phyloP scores from a whole-genome alignment of 1,140 invertebrate species.

The Diabrotica virgifera region DNA sequence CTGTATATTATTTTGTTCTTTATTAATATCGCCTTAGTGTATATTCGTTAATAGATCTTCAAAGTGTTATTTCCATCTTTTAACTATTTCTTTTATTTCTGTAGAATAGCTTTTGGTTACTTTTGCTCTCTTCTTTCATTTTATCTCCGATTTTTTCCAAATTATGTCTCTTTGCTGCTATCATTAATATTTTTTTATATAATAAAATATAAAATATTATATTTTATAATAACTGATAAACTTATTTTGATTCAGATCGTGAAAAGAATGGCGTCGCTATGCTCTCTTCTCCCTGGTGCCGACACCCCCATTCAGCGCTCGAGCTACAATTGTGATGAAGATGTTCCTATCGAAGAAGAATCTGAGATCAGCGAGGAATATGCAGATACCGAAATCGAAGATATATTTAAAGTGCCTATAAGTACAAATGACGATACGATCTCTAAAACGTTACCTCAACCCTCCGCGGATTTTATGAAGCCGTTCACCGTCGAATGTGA shows the following conservation, averaged over 20 bases:
- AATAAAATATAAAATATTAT: too few species aligned
- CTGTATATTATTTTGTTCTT: too few species aligned
- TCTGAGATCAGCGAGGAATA: slow-evolving; percentile 51
- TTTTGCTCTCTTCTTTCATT: too few species aligned
- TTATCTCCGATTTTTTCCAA: too few species aligned
- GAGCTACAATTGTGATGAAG: slow-evolving; percentile 37
- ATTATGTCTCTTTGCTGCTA: too few species aligned
- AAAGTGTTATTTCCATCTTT: too few species aligned
- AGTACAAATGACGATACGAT: slow-evolving; percentile 43
- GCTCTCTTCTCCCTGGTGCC: slow-evolving; percentile 75
- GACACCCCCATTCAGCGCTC: slow-evolving; percentile 68
- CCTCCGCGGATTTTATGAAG: slow-evolving; percentile 49
- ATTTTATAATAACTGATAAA: not conserved
- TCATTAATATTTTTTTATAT: too few species aligned
- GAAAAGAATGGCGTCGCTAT: slow-evolving; percentile 70
- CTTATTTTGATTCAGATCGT: slow-evolving; percentile 56
- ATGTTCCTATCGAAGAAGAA: slow-evolving; percentile 47
- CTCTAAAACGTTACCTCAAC: slow-evolving; percentile 38
- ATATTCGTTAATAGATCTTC: too few species aligned
- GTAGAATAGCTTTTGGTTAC: too few species aligned
- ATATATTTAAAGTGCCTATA: slow-evolving; percentile 39
- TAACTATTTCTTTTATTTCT: too few species aligned
- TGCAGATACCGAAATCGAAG: slow-evolving; percentile 47
- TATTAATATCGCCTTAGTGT: too few species aligned
- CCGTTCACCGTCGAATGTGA: slow-evolving; percentile 64